Evolutionary conservation across 1,140 invertebrate species (phyloP), one percentile per base, ranked within the genome.

Genomic region (Archivesica marissinica): DNA sequence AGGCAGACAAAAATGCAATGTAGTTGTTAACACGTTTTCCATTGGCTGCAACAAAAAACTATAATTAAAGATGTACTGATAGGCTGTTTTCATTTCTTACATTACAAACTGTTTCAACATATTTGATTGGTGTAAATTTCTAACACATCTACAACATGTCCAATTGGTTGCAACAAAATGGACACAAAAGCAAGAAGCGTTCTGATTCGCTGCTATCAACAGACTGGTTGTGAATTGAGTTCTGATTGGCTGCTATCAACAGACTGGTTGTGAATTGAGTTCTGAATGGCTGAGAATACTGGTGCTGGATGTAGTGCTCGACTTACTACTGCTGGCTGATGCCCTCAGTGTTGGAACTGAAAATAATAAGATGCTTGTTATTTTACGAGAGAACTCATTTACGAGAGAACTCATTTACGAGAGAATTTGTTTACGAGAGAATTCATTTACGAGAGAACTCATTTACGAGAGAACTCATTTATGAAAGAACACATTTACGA

Each of bases 301-400:
- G 38, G 59, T 44, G 23, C 41, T 61, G 35, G 59, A 47, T 17
- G 38, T 33, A 28, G 76, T 66, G 23, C 41, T 50, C 3, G 56
- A 35, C 33, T 66, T 50, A 25, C 59, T 79, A 23, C 13, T 39
- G 13, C 28, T 61, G 9, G 41, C 38, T 41, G 76, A 30, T n/a
- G 76, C 1, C 39, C 76, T 79, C 56, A 79, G 30, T 61, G 76
- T 64, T 79, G 76, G 76, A 54, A 79, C 76, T 79, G 59, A 28
- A 79, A 66, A 17, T 15, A 44, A 44, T 61, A 59, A 15, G 30
- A 33, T 2, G 23, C 20, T 54, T 54, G 20, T 33, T 39, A 56
- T 30, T 33, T n/a, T n/a, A n/a, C n/a, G n/a, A n/a, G n/a, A 39
- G 38, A 38, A n/a, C n/a, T n/a, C n/a, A n/a, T n/a, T n/a, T n/a